Evolutionary conservation across 2,113 vertebrate genomes (phyloP).

Genomic region (Oriolus oriolus): DNA sequence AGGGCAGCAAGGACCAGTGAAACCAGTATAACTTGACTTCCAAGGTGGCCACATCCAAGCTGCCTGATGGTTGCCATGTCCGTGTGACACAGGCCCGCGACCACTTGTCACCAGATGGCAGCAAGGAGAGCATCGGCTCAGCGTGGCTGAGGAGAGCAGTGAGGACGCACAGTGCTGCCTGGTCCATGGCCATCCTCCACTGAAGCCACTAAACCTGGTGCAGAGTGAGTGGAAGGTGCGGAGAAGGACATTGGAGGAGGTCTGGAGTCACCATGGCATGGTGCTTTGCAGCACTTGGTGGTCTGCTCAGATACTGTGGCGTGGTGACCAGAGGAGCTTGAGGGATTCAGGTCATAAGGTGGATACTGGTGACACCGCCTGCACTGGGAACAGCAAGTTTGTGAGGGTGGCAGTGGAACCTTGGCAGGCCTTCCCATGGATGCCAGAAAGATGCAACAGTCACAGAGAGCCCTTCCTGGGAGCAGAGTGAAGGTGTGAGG

Average conservation of each 20-base stretch:
- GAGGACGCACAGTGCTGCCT: not conserved
- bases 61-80: not conserved
- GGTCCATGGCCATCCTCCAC: rapidly evolving
- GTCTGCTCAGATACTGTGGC: not conserved
- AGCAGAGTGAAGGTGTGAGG: not conserved
- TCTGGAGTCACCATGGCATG: rapidly evolving
- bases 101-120: conserved; percentile 27
- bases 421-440: not conserved
- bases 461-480: not conserved
- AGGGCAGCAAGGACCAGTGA: too few species aligned
- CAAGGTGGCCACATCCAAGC: not conserved
- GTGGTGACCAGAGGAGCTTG: not conserved
- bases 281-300: not conserved
- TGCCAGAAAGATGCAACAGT: rapidly evolving
- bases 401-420: not conserved
- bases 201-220: not conserved
- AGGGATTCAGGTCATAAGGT: not conserved
- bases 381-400: not conserved
- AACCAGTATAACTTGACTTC: not conserved
- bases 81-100: not conserved
- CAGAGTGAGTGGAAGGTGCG: not conserved
- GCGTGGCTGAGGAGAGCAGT: not conserved
- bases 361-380: not conserved
- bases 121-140: not conserved
- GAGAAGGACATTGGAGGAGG: not conserved